A percentile compares a stretch with the other conserved stretches of the same genome.
phyloP scores from a whole-genome alignment of 2,113 vertebrate species.

The Calonectris borealis region DNA sequence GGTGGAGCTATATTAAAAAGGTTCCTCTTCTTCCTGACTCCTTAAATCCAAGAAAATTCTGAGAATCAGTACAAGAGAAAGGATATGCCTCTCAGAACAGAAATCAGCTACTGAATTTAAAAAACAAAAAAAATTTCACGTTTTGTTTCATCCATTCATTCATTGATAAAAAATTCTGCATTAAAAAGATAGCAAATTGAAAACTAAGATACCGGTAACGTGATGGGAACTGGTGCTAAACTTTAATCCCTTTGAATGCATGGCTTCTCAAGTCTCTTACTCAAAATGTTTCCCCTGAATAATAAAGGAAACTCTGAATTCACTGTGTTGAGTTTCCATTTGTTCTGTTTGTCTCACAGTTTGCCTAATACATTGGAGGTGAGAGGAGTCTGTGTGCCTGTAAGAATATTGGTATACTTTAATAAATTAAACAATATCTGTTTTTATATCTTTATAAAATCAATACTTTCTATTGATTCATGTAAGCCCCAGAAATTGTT shows the following conservation, averaged over 20 bases:
- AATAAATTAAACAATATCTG: not conserved
- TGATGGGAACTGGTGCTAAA: not conserved
- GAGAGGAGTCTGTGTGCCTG: not conserved
- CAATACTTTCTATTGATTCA: not conserved
- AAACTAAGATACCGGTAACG: fast-evolving
- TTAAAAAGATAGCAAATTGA: not conserved
- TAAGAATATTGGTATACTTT: not conserved
- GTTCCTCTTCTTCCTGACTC: not conserved
- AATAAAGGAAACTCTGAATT: not conserved
- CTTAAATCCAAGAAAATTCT: not conserved
- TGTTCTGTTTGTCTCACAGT: not conserved
- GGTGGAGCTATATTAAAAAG: not conserved
- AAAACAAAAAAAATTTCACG: not conserved
- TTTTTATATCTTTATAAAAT: not conserved
- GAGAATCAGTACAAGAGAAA: not conserved
- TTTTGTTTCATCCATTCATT: not conserved
- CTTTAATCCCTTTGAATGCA: not conserved
- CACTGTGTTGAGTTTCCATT: not conserved
- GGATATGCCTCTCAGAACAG: not conserved
- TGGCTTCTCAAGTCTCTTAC: not conserved
- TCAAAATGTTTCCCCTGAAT: not conserved
- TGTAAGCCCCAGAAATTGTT: not conserved
- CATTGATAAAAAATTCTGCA: not conserved
- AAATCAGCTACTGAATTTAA: not conserved
- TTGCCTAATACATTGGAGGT: not conserved